Percentiles rank a stretch among this genome's conserved stretches.
Conservation (phyloP, 2,888 invertebrate genomes). For the Ctenicera cuprea region DNA sequence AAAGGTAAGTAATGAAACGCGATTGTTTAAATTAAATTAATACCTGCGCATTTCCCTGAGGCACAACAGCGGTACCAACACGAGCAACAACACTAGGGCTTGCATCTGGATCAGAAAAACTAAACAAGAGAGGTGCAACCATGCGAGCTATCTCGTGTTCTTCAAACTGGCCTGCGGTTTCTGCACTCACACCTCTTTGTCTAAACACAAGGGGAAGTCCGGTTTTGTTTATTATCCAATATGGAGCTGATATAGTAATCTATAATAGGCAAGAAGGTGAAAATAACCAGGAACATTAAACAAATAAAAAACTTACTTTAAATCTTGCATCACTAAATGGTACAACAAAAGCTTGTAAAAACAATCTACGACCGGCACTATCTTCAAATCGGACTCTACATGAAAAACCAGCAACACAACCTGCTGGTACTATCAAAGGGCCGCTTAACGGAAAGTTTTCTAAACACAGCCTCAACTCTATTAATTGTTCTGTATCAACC, state of each 20-base stretch:
- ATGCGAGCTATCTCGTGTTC: slow-evolving; percentile 97
- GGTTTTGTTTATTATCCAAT: slow-evolving; percentile 97
- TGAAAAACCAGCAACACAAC: slow-evolving; percentile 63
- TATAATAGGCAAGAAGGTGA: slow-evolving; percentile 67
- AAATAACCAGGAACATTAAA: too few species aligned
- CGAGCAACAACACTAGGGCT: slow-evolving; percentile 85
- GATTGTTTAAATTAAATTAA: slow-evolving; percentile 42
- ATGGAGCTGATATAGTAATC: slow-evolving; percentile 88
- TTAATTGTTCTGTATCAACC: slow-evolving; percentile 83
- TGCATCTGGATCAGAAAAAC: slow-evolving; percentile 92
- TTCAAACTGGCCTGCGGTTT: slow-evolving; percentile 92
- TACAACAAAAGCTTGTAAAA: slow-evolving; percentile 79
- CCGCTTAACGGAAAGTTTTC: slow-evolving; percentile 83
- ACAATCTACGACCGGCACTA: slow-evolving; percentile 81
- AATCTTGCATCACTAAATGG: slow-evolving; percentile 68
- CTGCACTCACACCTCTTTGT: slow-evolving; percentile 87
- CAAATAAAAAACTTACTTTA: slow-evolving; percentile 61
- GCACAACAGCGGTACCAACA: slow-evolving; percentile 80
- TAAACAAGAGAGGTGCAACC: slow-evolving; percentile 94
- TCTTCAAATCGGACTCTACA: slow-evolving; percentile 83
- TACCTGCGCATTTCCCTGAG: slow-evolving; percentile 76
- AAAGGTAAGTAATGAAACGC: not conserved
- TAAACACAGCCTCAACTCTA: slow-evolving; percentile 85
- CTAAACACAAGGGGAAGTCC: slow-evolving; percentile 96
- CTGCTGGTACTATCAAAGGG: slow-evolving; percentile 64